phyloP scores from a whole-genome alignment of 2,113 vertebrate genomes.

The Zapornia atra region DNA sequence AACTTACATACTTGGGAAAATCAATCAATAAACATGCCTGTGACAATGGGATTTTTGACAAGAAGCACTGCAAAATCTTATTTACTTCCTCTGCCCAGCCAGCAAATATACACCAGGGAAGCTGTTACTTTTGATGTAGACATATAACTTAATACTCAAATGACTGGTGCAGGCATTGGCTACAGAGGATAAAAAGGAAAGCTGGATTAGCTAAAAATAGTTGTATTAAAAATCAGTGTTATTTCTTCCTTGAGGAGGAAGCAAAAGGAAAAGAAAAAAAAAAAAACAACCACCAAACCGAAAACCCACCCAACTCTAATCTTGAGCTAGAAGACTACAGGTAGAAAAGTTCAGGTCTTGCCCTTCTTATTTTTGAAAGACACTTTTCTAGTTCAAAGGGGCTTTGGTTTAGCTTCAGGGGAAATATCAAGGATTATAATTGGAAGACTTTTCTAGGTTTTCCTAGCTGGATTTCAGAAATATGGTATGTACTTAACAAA shows the following conservation, averaged over 20 bases:
- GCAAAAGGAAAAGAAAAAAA: neutral
- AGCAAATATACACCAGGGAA: constrained; percentile 19
- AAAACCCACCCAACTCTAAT: constrained; percentile 24
- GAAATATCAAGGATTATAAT: constrained; percentile 74
- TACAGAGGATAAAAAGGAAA: constrained; percentile 8
- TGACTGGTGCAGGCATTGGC: neutral
- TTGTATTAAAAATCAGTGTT: constrained; percentile 24
- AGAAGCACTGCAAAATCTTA: constrained; percentile 23
- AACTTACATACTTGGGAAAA: neutral
- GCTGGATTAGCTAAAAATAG: constrained; percentile 60
- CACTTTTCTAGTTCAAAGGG: constrained; percentile 71
- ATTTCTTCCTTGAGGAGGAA: constrained; percentile 4
- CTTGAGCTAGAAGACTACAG: constrained; percentile 45
- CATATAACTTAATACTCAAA: constrained; percentile 2
- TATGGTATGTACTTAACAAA: constrained; percentile 45
- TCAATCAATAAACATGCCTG: neutral
- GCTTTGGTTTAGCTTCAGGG: constrained; percentile 71
- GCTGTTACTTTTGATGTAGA: constrained; percentile 18
- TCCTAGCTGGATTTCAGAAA: constrained; percentile 67
- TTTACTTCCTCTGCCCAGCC: constrained; percentile 14
- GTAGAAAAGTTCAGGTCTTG: constrained; percentile 69
- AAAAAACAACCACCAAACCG: too few relatives aligned
- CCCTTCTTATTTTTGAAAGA: constrained; percentile 64
- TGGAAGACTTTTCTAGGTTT: constrained; percentile 72
- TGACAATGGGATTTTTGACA: constrained; percentile 35